Evolutionary conservation across 2,113 vertebrate genomes (phyloP).

Genomic region (Promerops cafer): DNA sequence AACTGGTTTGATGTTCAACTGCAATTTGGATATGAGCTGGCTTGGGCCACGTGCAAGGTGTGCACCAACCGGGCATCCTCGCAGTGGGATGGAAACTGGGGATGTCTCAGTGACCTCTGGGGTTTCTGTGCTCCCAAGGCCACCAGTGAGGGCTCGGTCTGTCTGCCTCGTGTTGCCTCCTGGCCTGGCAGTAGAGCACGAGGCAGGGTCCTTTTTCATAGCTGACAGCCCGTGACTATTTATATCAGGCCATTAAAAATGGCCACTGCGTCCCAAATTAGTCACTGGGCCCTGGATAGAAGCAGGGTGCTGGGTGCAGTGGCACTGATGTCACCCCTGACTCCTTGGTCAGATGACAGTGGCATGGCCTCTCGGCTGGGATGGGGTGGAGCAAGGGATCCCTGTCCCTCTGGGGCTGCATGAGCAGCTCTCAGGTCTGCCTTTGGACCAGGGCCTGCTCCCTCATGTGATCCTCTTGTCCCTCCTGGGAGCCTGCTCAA

Average conservation of each 20-base stretch:
- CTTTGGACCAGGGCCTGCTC: background rate
- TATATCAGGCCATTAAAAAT: constrained; percentile 44
- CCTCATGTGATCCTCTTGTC: accelerated
- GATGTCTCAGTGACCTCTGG: background rate
- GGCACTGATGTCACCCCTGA: background rate
- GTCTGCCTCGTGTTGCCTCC: background rate
- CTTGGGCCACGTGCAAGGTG: background rate
- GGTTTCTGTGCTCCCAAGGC: background rate
- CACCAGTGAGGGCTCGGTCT: background rate
- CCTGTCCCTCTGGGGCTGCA: background rate
- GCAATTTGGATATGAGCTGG: background rate
- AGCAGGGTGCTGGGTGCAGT: background rate
- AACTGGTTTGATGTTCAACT: background rate
- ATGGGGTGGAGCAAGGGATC: background rate
- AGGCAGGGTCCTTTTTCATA: constrained; percentile 26
- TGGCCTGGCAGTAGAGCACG: background rate
- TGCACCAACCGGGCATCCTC: background rate
- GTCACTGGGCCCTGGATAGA: background rate
- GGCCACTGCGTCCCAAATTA: constrained; percentile 45
- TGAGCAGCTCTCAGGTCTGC: background rate
- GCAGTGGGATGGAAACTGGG: background rate
- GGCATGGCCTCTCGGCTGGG: background rate
- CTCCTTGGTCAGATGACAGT: accelerated
- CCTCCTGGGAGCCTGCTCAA: accelerated
- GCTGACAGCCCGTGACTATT: constrained; percentile 57